Evolutionary conservation across 2,797 vertebrate species (phyloP).

Genomic region (Mormyrus proboscirostris): DNA sequence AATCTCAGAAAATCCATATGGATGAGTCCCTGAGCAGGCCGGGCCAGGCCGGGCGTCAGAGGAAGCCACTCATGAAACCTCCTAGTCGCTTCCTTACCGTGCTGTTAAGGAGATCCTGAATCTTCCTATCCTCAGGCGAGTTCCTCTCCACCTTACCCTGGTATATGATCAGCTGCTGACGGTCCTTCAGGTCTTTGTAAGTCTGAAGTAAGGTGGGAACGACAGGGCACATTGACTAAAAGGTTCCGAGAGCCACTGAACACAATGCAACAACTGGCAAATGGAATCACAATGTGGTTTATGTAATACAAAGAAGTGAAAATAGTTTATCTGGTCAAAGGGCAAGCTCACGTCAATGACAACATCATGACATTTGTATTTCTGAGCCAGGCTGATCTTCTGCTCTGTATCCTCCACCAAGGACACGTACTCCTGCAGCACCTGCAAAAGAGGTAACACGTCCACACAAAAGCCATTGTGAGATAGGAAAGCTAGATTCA

Average conservation of each 20-base stretch:
- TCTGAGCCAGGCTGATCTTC: constrained; percentile 75
- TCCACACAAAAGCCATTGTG: not conserved
- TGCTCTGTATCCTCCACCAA: constrained; percentile 79
- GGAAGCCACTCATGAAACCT: not conserved
- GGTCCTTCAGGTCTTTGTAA: constrained; percentile 83
- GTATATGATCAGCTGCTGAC: constrained; percentile 76
- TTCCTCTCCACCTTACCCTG: constrained; percentile 74
- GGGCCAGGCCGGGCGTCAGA: not conserved
- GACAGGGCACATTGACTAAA: not conserved
- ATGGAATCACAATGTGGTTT: not conserved
- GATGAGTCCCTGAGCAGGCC: not conserved
- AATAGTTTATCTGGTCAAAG: not conserved
- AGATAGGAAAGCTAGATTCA: not conserved
- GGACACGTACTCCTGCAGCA: constrained; percentile 80
- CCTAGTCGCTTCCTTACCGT: constrained; percentile 48
- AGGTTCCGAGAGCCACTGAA: not conserved
- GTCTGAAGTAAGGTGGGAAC: constrained; percentile 59
- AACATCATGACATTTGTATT: constrained; percentile 92
- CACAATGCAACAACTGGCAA: not conserved
- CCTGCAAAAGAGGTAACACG: constrained; percentile 50
- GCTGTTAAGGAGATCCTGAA: constrained; percentile 73
- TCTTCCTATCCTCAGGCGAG: constrained; percentile 76
- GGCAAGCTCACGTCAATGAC: constrained; percentile 79
- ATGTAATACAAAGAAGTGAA: not conserved
- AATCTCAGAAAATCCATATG: not conserved